Base-by-base conservation (phyloP, 2,797 vertebrate genomes). In the Vireo griseus region DNA sequence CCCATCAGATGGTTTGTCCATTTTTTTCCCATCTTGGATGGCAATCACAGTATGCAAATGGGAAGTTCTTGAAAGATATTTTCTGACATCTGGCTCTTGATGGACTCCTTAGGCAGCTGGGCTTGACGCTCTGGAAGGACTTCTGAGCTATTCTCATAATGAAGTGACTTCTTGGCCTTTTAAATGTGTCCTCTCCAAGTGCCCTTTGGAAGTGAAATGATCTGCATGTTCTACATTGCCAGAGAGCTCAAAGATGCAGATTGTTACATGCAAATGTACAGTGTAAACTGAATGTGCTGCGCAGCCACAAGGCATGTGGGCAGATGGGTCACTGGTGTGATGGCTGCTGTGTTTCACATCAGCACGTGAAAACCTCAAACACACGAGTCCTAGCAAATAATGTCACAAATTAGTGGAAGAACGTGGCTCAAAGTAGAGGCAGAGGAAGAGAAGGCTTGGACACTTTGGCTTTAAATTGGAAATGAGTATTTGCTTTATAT, bases 51-150 rank as follows among this genome's bases (percentile, higher is more conserved):
- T 16, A 63, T 50, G 25, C 15, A 79, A 85, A 74, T 65, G 28
- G n/a, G n/a, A 71, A 87, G 17, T 57, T 83, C 52, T 72, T 88
- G 40, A 0, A 9, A 92, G 69, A 35, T 63, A 2, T 47, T 82
- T 89, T 92, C 59, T 82, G 44, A 21, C 45, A 74, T 85, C 48
- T 91, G 74, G 37, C 50, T 92, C 57, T 67, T 51, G 25, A 47
- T 39, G 47, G 22, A 12, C 59, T 87, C 21, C 69, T 95, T 45
- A 45, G 59, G 13, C 73, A 75, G 25, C 39, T 90, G 44, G 18
- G 8, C 25, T 69, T 31, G 68, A 47, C 1, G 2, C 0, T 1
- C 61, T 93, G 63, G 52, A 94, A 77, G 61, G 67, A 80, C 61
- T 90, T 92, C 80, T 89, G 81, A 79, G 57, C 45, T 61, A 1